Conservation (phyloP, 2,888 invertebrate genomes). For the Watsonalla binaria region DNA sequence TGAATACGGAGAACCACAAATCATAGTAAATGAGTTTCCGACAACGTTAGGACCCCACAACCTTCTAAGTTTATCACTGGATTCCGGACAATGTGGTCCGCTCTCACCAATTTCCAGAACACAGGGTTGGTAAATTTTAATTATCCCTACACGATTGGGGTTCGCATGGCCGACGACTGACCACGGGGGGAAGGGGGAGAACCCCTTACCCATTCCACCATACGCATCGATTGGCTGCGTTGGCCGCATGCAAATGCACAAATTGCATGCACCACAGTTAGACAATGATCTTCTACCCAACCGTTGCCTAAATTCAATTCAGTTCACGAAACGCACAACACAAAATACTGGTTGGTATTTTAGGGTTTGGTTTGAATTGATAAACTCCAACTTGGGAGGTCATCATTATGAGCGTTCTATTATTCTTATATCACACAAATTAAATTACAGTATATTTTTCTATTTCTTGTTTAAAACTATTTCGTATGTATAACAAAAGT, state of each 20-base stretch:
- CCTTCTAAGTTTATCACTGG: neutral
- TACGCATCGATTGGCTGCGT: conserved; percentile 58
- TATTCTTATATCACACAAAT: too few relatives aligned
- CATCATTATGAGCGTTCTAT: too few relatives aligned
- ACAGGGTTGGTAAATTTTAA: conserved; percentile 35
- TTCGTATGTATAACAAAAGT: too few relatives aligned
- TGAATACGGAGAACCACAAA: too few relatives aligned
- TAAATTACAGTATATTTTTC: too few relatives aligned
- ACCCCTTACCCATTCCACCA: conserved; percentile 19
- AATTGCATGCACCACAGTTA: conserved; percentile 24
- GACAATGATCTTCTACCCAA: conserved; percentile 6
- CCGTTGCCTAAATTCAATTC: neutral
- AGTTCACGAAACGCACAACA: neutral
- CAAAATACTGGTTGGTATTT: neutral
- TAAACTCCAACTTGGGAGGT: too few relatives aligned
- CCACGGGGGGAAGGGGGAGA: conserved; percentile 11
- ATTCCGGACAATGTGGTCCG: neutral
- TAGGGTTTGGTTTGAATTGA: neutral
- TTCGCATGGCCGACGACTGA: conserved; percentile 18
- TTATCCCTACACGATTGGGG: conserved; percentile 36
- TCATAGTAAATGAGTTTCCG: too few relatives aligned
- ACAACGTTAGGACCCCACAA: neutral
- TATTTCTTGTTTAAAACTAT: too few relatives aligned
- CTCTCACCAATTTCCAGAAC: conserved; percentile 7
- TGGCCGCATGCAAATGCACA: conserved; percentile 60